phyloP scores from a whole-genome alignment of 2,888 invertebrate species.

The Cataglyphis altisquamis region DNA sequence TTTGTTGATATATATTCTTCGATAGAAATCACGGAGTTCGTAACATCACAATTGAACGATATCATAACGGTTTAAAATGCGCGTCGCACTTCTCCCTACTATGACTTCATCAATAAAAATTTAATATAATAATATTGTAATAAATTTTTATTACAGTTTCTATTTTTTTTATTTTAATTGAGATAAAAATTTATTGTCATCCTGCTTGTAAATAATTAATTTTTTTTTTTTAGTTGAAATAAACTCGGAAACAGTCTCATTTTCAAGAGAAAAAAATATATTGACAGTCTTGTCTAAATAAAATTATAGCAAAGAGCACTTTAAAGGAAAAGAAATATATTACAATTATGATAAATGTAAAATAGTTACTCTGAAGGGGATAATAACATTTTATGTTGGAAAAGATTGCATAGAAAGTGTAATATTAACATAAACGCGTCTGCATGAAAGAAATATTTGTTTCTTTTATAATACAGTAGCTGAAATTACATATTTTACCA shows the following conservation, averaged over 20 bases:
- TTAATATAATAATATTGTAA: not conserved
- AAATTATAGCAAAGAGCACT: constrained; percentile 22
- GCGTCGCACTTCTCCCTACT: not conserved
- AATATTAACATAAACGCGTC: constrained; percentile 9
- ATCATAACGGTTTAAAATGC: not conserved
- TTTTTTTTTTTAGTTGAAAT: constrained; percentile 28
- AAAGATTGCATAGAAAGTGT: constrained; percentile 43
- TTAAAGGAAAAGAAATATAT: constrained; percentile 32
- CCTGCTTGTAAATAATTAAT: constrained; percentile 24
- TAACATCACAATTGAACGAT: constrained; percentile 5
- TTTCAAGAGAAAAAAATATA: constrained; percentile 16
- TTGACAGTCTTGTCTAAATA: not conserved
- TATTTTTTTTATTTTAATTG: not conserved
- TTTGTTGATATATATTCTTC: constrained; percentile 51
- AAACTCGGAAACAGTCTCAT: constrained; percentile 18
- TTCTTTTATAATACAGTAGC: not conserved
- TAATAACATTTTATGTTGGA: constrained; percentile 31
- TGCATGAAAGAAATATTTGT: not conserved
- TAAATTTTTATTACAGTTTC: constrained; percentile 6
- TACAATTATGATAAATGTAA: constrained; percentile 40
- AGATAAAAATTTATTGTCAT: constrained; percentile 19
- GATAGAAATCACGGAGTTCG: constrained; percentile 22
- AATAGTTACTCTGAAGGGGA: constrained; percentile 13
- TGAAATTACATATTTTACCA: constrained; percentile 7
- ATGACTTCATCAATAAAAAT: not conserved